A percentile compares a stretch with the other conserved stretches of the same genome.
Conservation (phyloP, 2,113 vertebrate species). For the Pelvicachromis taeniatus region DNA sequence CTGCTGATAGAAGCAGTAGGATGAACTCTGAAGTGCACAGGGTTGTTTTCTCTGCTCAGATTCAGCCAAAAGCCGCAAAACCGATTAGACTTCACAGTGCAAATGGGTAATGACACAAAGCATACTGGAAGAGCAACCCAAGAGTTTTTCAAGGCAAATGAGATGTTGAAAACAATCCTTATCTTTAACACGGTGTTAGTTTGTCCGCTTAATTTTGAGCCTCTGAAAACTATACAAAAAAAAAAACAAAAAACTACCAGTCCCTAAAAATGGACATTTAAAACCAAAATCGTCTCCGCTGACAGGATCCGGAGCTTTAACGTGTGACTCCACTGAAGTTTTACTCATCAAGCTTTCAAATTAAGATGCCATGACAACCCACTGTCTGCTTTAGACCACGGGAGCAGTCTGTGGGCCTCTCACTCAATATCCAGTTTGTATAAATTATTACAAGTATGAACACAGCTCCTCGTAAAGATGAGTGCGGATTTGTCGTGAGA, state of each 20-base stretch:
- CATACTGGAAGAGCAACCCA: neutral
- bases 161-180: neutral
- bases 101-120: neutral
- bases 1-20: neutral
- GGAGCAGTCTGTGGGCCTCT: neutral
- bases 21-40: neutral
- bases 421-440: neutral
- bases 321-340: neutral
- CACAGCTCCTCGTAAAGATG: slow-evolving; percentile 5
- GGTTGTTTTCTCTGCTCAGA: neutral
- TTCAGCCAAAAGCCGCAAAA: neutral
- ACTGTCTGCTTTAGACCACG: neutral
- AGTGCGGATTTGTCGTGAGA: slow-evolving; percentile 14
- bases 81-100: neutral
- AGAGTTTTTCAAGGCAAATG: neutral
- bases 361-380: neutral
- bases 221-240: neutral
- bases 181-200: accelerated
- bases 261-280: neutral
- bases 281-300: neutral
- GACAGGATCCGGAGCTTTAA: neutral
- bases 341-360: neutral
- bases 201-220: neutral
- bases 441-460: slow-evolving; percentile 3
- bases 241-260: neutral